Conservation (phyloP, 2,113 vertebrate species). For the Cololabis saira region DNA sequence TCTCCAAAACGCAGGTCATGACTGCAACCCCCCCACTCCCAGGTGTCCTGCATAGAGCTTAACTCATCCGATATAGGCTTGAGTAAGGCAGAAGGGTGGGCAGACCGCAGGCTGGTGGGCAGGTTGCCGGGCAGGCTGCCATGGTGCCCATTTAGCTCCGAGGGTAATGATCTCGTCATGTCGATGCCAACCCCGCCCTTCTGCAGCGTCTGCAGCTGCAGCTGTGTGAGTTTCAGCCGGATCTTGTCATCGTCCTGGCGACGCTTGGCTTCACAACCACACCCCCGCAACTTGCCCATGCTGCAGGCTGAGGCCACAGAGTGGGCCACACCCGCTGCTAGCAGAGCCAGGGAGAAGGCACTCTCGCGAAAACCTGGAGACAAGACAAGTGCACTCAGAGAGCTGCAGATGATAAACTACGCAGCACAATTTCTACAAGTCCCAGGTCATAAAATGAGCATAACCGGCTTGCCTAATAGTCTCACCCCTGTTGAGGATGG, state of each 20-base stretch:
- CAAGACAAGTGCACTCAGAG: constrained; percentile 11
- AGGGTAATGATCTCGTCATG: constrained; percentile 56
- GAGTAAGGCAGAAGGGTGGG: constrained; percentile 76
- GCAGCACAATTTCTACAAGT: background rate
- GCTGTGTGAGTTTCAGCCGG: constrained; percentile 87
- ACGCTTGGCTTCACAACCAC: constrained; percentile 88
- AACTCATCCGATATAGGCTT: constrained; percentile 80
- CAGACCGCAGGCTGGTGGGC: constrained; percentile 75
- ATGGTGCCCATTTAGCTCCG: constrained; percentile 70
- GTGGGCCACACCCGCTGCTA: constrained; percentile 93
- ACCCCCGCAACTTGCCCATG: constrained; percentile 90
- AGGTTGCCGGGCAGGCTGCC: constrained; percentile 72
- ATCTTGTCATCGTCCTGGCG: constrained; percentile 87
- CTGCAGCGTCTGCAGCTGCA: constrained; percentile 88
- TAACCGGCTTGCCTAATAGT: constrained; percentile 32
- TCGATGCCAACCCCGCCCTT: constrained; percentile 75
- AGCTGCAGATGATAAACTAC: constrained; percentile 3
- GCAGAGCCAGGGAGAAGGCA: constrained; percentile 90
- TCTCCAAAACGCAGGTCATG: constrained; percentile 90
- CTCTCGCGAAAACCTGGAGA: constrained; percentile 90
- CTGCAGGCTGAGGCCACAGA: constrained; percentile 93
- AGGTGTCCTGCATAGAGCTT: constrained; percentile 89
- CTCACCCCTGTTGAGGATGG: constrained; percentile 90
- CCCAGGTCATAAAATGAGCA: background rate
- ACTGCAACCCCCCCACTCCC: constrained; percentile 95